phyloP scores from a whole-genome alignment of 2,113 vertebrate genomes.

The Carettochelys insculpta region DNA sequence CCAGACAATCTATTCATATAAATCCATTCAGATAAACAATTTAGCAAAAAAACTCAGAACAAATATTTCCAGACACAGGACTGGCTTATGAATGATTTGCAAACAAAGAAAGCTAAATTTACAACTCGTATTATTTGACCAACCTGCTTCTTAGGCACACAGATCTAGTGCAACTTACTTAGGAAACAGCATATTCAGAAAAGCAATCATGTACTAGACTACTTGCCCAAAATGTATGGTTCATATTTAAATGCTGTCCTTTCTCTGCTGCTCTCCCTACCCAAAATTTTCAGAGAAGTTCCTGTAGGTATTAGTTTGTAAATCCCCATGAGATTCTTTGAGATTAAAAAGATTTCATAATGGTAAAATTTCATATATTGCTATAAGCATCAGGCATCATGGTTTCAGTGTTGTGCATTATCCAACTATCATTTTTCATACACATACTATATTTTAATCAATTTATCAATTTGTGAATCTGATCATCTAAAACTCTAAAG shows the following conservation, averaged over 20 bases:
- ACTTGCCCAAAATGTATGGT: not conserved
- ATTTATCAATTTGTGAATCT: not conserved
- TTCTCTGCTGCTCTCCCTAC: not conserved
- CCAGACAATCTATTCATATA: not conserved
- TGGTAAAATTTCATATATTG: not conserved
- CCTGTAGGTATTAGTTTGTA: not conserved
- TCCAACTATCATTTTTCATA: not conserved
- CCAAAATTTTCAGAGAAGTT: not conserved
- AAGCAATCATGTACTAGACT: not conserved
- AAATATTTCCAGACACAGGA: not conserved
- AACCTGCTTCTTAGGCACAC: not conserved
- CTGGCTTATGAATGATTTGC: not conserved
- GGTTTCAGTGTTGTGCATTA: not conserved
- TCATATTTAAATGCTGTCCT: fast-evolving
- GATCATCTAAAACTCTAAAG: slow-evolving; percentile 5
- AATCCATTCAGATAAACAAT: not conserved
- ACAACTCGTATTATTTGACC: not conserved
- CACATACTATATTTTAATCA: not conserved
- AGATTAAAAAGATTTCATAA: not conserved
- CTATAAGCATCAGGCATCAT: not conserved
- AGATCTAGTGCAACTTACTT: not conserved
- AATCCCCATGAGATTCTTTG: not conserved
- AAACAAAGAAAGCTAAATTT: not conserved
- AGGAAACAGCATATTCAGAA: not conserved
- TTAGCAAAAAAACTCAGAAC: slow-evolving; percentile 10